Conservation (phyloP, 2,888 invertebrate species). For the Scaptomyza tumidula region DNA sequence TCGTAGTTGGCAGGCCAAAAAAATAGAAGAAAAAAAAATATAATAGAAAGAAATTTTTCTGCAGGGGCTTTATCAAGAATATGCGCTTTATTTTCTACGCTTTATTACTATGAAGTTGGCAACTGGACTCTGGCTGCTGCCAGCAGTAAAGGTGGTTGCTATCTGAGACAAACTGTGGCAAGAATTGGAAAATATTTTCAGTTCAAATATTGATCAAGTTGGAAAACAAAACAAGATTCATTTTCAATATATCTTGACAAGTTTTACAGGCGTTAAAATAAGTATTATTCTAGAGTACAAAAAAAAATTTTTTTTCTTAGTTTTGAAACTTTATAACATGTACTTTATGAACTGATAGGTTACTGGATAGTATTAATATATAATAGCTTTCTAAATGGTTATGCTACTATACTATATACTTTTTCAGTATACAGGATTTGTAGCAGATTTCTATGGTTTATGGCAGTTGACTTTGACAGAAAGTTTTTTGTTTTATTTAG, state of each 20-base stretch:
- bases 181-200: constrained; percentile 34
- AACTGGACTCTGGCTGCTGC: constrained; percentile 18
- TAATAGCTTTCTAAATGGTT: too few relatives aligned
- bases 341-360: not conserved
- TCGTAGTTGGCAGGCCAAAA: constrained; percentile 47
- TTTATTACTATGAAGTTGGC: constrained; percentile 44
- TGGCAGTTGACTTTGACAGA: too few relatives aligned
- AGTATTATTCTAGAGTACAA: not conserved
- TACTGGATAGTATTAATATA: too few relatives aligned
- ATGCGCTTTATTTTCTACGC: constrained; percentile 68
- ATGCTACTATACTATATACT: too few relatives aligned
- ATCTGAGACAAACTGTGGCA: constrained; percentile 44
- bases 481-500: too few relatives aligned
- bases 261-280: not conserved
- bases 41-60: constrained; percentile 50
- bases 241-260: not conserved
- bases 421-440: too few relatives aligned
- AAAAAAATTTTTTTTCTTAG: too few relatives aligned
- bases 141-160: constrained; percentile 33
- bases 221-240: not conserved
- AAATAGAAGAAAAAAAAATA: constrained; percentile 37
- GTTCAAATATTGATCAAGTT: constrained; percentile 29
- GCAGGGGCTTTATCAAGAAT: constrained; percentile 70
- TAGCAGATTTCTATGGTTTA: too few relatives aligned
- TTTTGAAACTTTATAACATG: too few relatives aligned